phyloP scores from a whole-genome alignment of 1,140 invertebrate genomes.

The Aphaenogaster rudis region DNA sequence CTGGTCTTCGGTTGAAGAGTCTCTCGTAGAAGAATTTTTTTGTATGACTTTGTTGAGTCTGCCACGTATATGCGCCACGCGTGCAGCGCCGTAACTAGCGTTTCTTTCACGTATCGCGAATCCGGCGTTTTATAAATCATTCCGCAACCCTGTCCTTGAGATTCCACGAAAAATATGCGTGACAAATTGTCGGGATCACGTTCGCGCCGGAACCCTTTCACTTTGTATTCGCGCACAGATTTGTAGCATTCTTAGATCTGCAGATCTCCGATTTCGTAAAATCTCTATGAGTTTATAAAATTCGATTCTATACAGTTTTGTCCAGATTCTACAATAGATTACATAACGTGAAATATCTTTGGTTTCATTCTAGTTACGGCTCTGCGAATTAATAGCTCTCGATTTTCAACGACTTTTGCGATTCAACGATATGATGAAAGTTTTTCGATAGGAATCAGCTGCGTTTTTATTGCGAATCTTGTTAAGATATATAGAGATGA shows the following conservation, averaged over 20 bases:
- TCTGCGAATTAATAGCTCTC: slow-evolving; percentile 49
- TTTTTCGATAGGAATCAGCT: slow-evolving; percentile 58
- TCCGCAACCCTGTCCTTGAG: background rate
- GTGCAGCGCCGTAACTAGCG: slow-evolving; percentile 49
- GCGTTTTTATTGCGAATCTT: slow-evolving; percentile 43
- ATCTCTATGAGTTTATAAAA: background rate
- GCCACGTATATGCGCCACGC: slow-evolving; percentile 42
- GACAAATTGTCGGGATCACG: slow-evolving; percentile 3
- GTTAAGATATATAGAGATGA: slow-evolving; percentile 47
- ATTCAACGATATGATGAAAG: slow-evolving; percentile 62
- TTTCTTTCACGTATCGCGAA: background rate
- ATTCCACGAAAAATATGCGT: background rate
- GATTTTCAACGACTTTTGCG: slow-evolving; percentile 56
- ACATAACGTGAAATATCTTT: background rate
- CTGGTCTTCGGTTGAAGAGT: slow-evolving; percentile 70
- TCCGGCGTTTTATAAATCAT: background rate
- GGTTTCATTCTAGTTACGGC: slow-evolving; percentile 48
- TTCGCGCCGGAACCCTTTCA: background rate
- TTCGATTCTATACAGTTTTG: background rate
- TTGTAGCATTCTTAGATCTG: background rate
- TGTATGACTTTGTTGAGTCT: slow-evolving; percentile 57
- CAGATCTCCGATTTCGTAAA: background rate
- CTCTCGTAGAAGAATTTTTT: slow-evolving; percentile 52
- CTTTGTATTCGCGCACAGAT: background rate
- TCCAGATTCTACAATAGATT: background rate